Evolutionary conservation across 1,140 invertebrate species (phyloP).

Genomic region (Drosophila persimilis): DNA sequence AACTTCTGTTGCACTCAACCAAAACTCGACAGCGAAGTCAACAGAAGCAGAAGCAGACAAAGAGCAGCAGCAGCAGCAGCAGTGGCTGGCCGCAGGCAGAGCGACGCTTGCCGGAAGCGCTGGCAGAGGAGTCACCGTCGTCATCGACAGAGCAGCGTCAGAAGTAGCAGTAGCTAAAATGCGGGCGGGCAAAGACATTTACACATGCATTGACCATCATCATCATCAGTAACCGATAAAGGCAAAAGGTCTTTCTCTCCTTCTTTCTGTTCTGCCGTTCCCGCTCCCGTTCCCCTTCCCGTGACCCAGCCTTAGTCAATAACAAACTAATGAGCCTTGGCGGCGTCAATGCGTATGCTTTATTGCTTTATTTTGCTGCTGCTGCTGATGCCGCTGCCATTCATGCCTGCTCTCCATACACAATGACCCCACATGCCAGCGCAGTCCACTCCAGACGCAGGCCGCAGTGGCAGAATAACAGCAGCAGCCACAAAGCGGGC

Average conservation of each 20-base stretch:
- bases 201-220: slow-evolving; percentile 47
- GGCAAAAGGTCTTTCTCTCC: slow-evolving; percentile 53
- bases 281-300: too few relatives aligned
- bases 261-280: slow-evolving; percentile 22
- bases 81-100: slow-evolving; percentile 10
- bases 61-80: slow-evolving; percentile 34
- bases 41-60: slow-evolving; percentile 10
- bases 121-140: slow-evolving; percentile 24
- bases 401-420: slow-evolving; percentile 54
- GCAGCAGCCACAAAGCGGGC: slow-evolving; percentile 21
- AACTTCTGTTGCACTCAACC: slow-evolving; percentile 39
- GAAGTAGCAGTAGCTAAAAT: slow-evolving; percentile 60
- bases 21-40: too few relatives aligned
- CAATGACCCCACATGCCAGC: slow-evolving; percentile 75
- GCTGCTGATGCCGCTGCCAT: slow-evolving; percentile 52
- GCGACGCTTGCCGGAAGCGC: slow-evolving; percentile 43
- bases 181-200: slow-evolving; percentile 61
- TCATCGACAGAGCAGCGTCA: slow-evolving; percentile 5
- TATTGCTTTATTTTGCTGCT: slow-evolving; percentile 71
- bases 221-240: slow-evolving; percentile 71
- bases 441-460: too few relatives aligned
- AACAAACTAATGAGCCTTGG: slow-evolving; percentile 79
- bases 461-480: slow-evolving; percentile 25
- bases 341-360: slow-evolving; percentile 63
- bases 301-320: slow-evolving; percentile 66